These are phyloP conservation scores for Paralichthys olivaceus DNA, from an alignment of 2,113 vertebrate species.

Conservation along the genomic window DNA sequence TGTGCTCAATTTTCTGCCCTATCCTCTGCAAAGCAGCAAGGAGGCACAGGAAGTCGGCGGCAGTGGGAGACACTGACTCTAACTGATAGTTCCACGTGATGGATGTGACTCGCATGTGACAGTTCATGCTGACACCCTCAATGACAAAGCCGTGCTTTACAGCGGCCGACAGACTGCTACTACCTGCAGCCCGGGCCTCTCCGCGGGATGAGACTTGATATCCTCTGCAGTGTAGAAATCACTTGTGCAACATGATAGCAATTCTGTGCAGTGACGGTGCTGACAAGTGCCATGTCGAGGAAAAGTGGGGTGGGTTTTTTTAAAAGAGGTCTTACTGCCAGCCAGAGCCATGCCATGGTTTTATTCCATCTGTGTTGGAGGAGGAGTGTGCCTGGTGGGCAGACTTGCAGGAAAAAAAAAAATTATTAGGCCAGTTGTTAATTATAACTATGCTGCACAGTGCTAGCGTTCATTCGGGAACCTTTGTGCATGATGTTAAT, in stretches of 20 bases:
- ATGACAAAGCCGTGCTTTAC: slow-evolving; percentile 68
- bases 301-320: slow-evolving; percentile 36
- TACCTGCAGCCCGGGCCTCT: too few species aligned
- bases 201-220: slow-evolving; percentile 28
- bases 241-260: slow-evolving; percentile 38
- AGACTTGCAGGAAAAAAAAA: slow-evolving; percentile 13
- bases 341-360: slow-evolving; percentile 16
- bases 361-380: slow-evolving; percentile 28
- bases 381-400: slow-evolving; percentile 36
- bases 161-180: slow-evolving; percentile 38
- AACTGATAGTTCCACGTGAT: slow-evolving; percentile 64
- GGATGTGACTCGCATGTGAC: slow-evolving; percentile 64
- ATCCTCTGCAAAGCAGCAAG: background rate
- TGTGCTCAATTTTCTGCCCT: background rate
- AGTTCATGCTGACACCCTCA: slow-evolving; percentile 66
- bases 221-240: slow-evolving; percentile 33
- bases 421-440: slow-evolving; percentile 63
- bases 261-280: slow-evolving; percentile 19
- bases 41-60: slow-evolving; percentile 25
- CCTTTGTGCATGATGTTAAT: background rate
- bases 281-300: slow-evolving; percentile 27
- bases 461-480: background rate
- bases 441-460: slow-evolving; percentile 52
- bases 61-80: slow-evolving; percentile 49
- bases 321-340: slow-evolving; percentile 26